Conservation (phyloP, 2,113 vertebrate genomes). For the Todiramphus saurophagus region DNA sequence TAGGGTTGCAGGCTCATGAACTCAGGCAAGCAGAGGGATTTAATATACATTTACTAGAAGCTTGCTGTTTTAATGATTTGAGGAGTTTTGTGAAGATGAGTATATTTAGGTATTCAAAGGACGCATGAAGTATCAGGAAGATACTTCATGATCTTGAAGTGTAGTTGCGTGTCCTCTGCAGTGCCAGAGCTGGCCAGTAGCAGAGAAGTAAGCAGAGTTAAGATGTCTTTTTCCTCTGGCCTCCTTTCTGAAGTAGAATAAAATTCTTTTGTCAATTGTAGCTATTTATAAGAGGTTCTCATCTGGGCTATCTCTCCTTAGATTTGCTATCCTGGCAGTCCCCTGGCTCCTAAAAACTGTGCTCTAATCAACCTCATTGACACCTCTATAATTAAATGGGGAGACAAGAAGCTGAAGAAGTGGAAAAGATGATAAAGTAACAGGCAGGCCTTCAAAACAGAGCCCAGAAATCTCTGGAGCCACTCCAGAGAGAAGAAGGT, state of each 20-base stretch:
- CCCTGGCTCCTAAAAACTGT: constrained; percentile 27
- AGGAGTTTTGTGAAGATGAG: neutral
- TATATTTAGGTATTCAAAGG: neutral
- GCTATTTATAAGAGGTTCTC: constrained; percentile 53
- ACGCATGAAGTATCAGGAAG: neutral
- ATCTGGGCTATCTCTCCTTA: constrained; percentile 25
- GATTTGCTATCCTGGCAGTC: constrained; percentile 7
- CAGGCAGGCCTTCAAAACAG: neutral
- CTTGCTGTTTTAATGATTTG: neutral
- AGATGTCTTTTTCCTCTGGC: neutral
- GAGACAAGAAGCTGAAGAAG: constrained; percentile 12
- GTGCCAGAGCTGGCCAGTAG: neutral
- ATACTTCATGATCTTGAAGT: neutral
- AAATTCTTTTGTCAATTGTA: neutral
- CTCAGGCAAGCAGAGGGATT: neutral
- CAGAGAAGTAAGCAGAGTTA: neutral
- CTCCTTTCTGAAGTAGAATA: constrained; percentile 37
- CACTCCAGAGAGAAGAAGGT: neutral
- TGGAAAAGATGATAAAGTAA: constrained; percentile 7
- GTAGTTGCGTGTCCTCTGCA: rapidly evolving
- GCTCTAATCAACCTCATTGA: constrained; percentile 59
- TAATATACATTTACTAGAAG: neutral
- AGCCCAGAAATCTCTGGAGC: constrained; percentile 8
- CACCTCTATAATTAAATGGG: constrained; percentile 53
- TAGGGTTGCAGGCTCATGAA: neutral